Conservation (phyloP, 1,140 invertebrate species). For the Tetragonula clypearis region DNA sequence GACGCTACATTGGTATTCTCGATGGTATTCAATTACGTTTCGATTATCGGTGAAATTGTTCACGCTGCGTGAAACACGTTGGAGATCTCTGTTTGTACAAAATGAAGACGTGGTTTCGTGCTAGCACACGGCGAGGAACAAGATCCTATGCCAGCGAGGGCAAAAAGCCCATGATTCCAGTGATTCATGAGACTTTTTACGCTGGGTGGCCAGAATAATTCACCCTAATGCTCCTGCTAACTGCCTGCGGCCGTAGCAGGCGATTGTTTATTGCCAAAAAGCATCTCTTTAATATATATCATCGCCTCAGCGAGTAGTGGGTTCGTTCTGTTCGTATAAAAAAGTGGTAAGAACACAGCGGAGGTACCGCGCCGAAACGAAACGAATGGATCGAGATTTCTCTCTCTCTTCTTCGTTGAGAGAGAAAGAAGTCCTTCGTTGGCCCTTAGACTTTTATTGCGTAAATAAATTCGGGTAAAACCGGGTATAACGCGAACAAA, state of each 20-base stretch:
- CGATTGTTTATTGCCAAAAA: constrained; percentile 78
- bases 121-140: constrained; percentile 55
- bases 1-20: too few species aligned
- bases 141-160: constrained; percentile 67
- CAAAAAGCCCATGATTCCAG: constrained; percentile 71
- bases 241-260: constrained; percentile 72
- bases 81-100: constrained; percentile 12
- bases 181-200: constrained; percentile 80
- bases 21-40: neutral
- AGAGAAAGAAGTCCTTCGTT: neutral
- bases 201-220: constrained; percentile 78
- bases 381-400: constrained; percentile 33
- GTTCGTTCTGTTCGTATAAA: constrained; percentile 34
- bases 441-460: neutral
- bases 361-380: constrained; percentile 18
- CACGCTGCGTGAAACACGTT: neutral
- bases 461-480: constrained; percentile 4
- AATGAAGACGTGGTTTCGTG: constrained; percentile 8
- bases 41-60: neutral
- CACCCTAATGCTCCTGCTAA: constrained; percentile 80
- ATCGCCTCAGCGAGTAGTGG: constrained; percentile 51
- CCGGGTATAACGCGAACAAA: neutral
- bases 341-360: constrained; percentile 53
- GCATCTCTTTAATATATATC: constrained; percentile 71
- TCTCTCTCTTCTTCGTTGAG: neutral